Conservation (phyloP, 2,797 vertebrate species). For the Oryzias sinensis region DNA sequence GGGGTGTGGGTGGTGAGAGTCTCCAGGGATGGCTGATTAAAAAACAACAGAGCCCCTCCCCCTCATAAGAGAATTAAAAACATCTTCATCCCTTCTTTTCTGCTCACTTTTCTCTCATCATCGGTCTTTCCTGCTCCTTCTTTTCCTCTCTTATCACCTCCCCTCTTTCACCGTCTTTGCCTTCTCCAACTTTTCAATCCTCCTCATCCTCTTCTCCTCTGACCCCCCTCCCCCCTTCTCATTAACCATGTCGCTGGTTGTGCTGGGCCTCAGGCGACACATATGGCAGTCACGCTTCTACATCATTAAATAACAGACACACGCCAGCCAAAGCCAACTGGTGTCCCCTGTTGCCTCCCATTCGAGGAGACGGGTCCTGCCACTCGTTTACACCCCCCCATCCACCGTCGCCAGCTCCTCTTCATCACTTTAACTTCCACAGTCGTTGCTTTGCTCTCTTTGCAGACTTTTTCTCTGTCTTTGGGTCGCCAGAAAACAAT, state of each 20-base stretch:
- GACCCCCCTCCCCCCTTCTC: slow-evolving; percentile 7
- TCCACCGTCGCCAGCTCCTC: no score
- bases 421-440: slow-evolving; percentile 10
- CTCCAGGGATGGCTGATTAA: no score
- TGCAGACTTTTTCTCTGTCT: slow-evolving; percentile 36
- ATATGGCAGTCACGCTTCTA: slow-evolving; percentile 68
- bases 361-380: slow-evolving; percentile 23
- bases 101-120: not conserved
- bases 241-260: slow-evolving; percentile 28
- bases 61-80: not conserved
- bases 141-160: not conserved
- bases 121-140: not conserved
- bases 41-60: not conserved
- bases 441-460: slow-evolving; percentile 2
- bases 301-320: slow-evolving; percentile 69
- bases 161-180: not conserved
- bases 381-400: slow-evolving; percentile 25
- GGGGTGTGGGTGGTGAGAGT: no score
- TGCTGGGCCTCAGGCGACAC: slow-evolving; percentile 54
- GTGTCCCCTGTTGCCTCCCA: slow-evolving; percentile 40
- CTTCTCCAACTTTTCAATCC: not conserved
- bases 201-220: not conserved
- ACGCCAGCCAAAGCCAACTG: slow-evolving; percentile 25
- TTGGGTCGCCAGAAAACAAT: slow-evolving; percentile 43
- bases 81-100: not conserved